phyloP scores from a whole-genome alignment of 1,140 invertebrate genomes.

The Procambarus virginalis region DNA sequence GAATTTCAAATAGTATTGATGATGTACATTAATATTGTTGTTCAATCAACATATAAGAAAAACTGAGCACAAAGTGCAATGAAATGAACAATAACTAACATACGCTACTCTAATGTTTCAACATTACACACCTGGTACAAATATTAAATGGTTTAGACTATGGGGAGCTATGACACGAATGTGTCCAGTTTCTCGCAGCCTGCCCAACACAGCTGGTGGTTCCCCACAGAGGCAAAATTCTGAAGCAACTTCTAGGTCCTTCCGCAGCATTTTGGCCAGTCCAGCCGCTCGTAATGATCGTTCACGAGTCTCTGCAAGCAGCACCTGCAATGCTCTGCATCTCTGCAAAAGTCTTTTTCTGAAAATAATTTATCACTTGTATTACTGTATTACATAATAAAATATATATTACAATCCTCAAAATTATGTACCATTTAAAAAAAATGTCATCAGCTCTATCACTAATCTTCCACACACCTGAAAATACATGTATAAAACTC shows the following conservation, averaged over 20 bases:
- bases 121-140: constrained; percentile 73
- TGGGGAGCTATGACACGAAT: constrained; percentile 74
- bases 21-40: too few relatives aligned
- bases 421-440: neutral
- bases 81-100: too few relatives aligned
- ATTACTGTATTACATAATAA: neutral
- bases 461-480: too few relatives aligned
- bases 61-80: too few relatives aligned
- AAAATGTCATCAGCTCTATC: too few relatives aligned
- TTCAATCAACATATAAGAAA: too few relatives aligned
- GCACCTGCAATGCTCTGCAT: constrained; percentile 84
- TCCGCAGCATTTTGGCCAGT: constrained; percentile 85
- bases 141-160: constrained; percentile 75
- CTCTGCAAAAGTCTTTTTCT: constrained; percentile 81
- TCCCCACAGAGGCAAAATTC: constrained; percentile 74
- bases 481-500: too few relatives aligned
- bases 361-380: constrained; percentile 52
- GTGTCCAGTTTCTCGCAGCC: constrained; percentile 74
- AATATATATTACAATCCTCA: neutral
- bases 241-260: constrained; percentile 80
- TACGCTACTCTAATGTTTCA: too few relatives aligned
- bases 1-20: too few relatives aligned
- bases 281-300: constrained; percentile 84
- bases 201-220: constrained; percentile 73
- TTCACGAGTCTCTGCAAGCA: constrained; percentile 87